Evolutionary conservation across 2,113 vertebrate species (phyloP), one percentile per base, ranked within the genome.

Genomic region (Galemys pyrenaicus): DNA sequence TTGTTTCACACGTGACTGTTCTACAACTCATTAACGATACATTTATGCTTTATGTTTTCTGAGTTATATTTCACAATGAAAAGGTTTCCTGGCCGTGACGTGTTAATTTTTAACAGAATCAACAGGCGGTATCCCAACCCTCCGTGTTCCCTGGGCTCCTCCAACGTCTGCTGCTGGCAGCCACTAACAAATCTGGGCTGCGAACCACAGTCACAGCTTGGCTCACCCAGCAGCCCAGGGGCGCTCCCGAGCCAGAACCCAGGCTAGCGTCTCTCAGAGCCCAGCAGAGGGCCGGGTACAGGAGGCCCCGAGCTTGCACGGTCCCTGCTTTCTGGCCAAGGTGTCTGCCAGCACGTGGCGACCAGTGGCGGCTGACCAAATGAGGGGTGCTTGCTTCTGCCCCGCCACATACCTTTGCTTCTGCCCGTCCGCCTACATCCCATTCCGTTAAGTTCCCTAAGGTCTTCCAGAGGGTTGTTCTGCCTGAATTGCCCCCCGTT

Each of bases 61-160:
- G 39, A 87, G 41, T n/a, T 84, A 2, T 91, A 64, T 41, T 95
- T 89, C 51, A 70, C 83, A 89, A 83, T 24, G 74, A 41, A 73
- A 82, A 77, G 24, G 13, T 71, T 17, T 32, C 65, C 39, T 41
- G 22, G 46, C 68, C 46, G 35, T 35, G 44, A n/a, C 44, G 4
- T 37, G 44, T 12, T 88, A 22, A 81, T 46, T 87, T 67, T 39
- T 58, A 51, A 80, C 12, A 70, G 67, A 82, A 56, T 24, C 15
- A 74, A 41, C 26, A 67, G 75, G 67, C 17, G 39, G n/a, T 4
- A 70, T 79, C 51, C 89, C 11, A 44, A 46, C 39, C 49, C n/a
- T 0, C 26, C 49, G 13, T 15, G 35, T 67, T 58, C 73, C 39
- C 37, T 3, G 56, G 91, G 73, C 15, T 68, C 37, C 73, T n/a